Conservation (phyloP, 2,113 vertebrate species). For the Myxocyprinus asiaticus region DNA sequence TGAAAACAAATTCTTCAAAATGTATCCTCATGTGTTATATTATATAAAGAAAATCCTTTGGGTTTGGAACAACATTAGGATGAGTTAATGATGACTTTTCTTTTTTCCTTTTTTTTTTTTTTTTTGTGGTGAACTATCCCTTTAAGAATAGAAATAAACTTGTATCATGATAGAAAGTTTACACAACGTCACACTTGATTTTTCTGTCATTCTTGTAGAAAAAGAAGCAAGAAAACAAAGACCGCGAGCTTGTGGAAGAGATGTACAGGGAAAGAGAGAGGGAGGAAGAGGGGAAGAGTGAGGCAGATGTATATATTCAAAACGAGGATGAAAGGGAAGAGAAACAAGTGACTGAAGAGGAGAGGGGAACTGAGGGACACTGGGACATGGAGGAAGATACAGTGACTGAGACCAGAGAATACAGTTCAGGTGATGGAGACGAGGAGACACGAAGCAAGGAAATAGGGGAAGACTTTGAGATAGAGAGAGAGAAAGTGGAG, state of each 20-base stretch:
- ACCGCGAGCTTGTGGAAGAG: conserved; percentile 29
- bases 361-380: conserved; percentile 16
- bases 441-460: conserved; percentile 63
- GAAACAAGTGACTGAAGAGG: background rate
- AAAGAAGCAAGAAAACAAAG: conserved; percentile 49
- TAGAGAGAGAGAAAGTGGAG: conserved; percentile 60
- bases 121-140: no score
- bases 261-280: background rate
- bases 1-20: no score
- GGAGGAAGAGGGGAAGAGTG: conserved; percentile 17
- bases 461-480: conserved; percentile 61
- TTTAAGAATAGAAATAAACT: no score
- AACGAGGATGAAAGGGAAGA: conserved; percentile 18
- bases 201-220: conserved; percentile 50
- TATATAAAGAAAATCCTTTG: no score
- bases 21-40: no score
- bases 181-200: background rate
- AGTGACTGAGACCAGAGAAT: conserved; percentile 12
- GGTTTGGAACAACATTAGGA: no score
- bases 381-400: conserved; percentile 7
- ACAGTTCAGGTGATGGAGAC: conserved; percentile 47
- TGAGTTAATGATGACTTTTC: no score
- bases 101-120: no score
- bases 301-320: conserved; percentile 11
- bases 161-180: no score